phyloP scores from a whole-genome alignment of 2,888 invertebrate species.

The Drosophila pseudotalamancana region DNA sequence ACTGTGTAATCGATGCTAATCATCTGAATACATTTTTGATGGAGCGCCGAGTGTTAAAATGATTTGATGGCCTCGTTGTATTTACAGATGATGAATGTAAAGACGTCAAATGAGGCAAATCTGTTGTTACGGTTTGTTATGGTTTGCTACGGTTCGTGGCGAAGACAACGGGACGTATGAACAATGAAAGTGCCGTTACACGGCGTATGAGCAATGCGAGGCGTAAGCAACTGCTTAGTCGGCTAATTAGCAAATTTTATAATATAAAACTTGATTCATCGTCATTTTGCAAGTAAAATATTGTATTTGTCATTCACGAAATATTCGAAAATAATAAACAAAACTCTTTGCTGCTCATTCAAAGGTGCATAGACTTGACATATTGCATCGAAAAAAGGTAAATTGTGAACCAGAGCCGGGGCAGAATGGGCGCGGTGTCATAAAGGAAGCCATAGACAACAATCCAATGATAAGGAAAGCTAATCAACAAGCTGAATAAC shows the following conservation, averaged over 20 bases:
- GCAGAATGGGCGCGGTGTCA: constrained; percentile 34
- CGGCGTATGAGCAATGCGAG: constrained; percentile 40
- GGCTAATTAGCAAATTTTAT: constrained; percentile 61
- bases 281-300: constrained; percentile 20
- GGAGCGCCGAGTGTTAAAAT: constrained; percentile 52
- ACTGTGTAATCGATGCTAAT: constrained; percentile 63
- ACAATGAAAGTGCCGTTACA: constrained; percentile 19
- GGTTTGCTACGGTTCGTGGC: constrained; percentile 26
- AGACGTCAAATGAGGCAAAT: constrained; percentile 67
- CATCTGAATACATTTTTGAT: constrained; percentile 64
- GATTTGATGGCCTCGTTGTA: constrained; percentile 50
- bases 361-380: constrained; percentile 35
- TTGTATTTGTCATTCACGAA: constrained; percentile 9
- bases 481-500: constrained; percentile 37
- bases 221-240: constrained; percentile 12
- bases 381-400: constrained; percentile 46
- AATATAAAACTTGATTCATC: constrained; percentile 43
- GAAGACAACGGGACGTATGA: constrained; percentile 33
- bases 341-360: neutral
- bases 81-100: constrained; percentile 56
- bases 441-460: constrained; percentile 30
- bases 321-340: neutral
- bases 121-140: constrained; percentile 29
- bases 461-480: constrained; percentile 39
- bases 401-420: constrained; percentile 15